Evolutionary conservation across 1,140 invertebrate species (phyloP), one percentile per base, ranked within the genome.

Genomic region (Laupala kohalensis): DNA sequence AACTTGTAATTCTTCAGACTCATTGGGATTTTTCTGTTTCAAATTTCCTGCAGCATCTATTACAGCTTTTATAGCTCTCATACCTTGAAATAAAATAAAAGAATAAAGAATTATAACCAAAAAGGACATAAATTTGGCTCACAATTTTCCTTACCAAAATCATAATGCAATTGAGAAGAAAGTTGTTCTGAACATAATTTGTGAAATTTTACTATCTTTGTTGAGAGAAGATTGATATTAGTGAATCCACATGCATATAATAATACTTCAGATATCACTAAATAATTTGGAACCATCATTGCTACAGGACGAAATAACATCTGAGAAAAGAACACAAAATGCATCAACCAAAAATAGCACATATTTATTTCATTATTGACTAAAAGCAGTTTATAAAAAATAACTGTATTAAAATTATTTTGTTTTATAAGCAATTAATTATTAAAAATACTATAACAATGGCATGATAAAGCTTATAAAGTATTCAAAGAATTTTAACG

Each of bases 251-350:
- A 95, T 0, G 95, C 95, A 76, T 96, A 97, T 0, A 98, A 79
- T 66, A 92, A 92, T 73, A 97, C 97, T 83, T 98, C 95, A 0
- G 95, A 92, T 77, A 98, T 98, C 13, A 97, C 79, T 9, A 92
- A 92, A 80, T 97, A 97, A 81, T 98, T 94, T 0, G 96, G 96
- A 25, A 97, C 94, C 95, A 97, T 97, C 96, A 98, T 98, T 28
- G 95, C 95, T 19, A 98, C 95, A 3, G 95, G 92, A 74, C 96
- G 87, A 84, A 98, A 98, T 5, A 98, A 80, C 0, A 94, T 93
- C 88, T 92, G 77, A 4, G 78, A 77, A 69, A 67, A 9, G 19
- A 53, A 53, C 19, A 53, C 1, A 13, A 53, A 53, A 53, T 13
- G 1, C 9, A 13, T 64, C 53, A 37, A 68, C 64, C 13, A 30